These are phyloP conservation scores for Pyrgilauda ruficollis DNA, from an alignment of 2,113 vertebrate species.

Conservation along the genomic window DNA sequence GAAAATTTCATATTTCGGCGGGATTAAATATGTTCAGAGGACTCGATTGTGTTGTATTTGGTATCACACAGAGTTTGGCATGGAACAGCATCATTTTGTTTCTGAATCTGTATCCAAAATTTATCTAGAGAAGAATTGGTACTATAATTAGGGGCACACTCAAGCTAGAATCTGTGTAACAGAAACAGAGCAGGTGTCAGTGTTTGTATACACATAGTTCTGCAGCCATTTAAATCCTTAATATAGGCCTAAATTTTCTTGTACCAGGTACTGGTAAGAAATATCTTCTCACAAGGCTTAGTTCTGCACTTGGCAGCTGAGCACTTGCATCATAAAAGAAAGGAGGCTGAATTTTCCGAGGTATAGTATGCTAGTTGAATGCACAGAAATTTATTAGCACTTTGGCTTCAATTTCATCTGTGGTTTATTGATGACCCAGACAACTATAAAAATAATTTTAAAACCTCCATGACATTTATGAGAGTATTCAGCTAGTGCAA, in stretches of 20 bases:
- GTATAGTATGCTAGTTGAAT: background rate
- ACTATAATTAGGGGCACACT: background rate
- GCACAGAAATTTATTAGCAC: background rate
- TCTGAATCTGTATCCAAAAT: background rate
- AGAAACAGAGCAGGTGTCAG: background rate
- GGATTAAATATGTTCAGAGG: background rate
- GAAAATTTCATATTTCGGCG: background rate
- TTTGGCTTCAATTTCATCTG: background rate
- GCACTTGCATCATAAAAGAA: background rate
- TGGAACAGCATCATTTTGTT: background rate
- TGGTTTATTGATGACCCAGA: background rate
- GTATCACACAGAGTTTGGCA: background rate
- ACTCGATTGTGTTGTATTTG: background rate
- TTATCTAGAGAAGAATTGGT: background rate
- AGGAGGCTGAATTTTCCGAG: background rate
- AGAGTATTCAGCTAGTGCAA: background rate
- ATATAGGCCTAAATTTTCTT: background rate
- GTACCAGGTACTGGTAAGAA: background rate
- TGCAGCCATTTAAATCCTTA: background rate
- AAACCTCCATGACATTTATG: background rate
- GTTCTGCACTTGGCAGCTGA: background rate
- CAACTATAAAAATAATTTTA: background rate
- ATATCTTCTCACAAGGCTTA: background rate
- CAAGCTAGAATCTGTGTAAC: background rate
- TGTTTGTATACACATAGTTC: background rate